Evolutionary conservation across 1,140 invertebrate species (phyloP).

Genomic region (Pachyrhynchus sulphureomaculatus): DNA sequence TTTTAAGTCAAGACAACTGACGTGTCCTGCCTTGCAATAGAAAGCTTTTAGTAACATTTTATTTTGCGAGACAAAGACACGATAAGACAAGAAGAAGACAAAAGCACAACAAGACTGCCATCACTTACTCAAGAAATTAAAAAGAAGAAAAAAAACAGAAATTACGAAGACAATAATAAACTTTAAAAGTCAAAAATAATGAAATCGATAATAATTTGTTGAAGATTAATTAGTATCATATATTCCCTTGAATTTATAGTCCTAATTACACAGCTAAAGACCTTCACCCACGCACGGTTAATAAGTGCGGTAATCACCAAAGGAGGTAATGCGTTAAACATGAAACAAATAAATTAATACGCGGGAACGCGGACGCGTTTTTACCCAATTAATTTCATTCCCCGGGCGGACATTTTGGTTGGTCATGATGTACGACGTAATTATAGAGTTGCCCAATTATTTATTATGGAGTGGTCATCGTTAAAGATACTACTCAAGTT

Average conservation of each 20-base stretch:
- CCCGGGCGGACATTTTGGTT: slow-evolving; percentile 23
- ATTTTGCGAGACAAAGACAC: no score
- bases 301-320: slow-evolving; percentile 24
- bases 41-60: no score
- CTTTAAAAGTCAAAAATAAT: no score
- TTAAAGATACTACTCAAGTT: no score
- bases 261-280: slow-evolving; percentile 23
- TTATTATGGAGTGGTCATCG: slow-evolving; percentile 22
- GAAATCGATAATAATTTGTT: no score
- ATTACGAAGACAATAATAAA: no score
- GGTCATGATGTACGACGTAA: slow-evolving; percentile 30
- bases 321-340: slow-evolving; percentile 25
- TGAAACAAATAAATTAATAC: slow-evolving; percentile 30
- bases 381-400: slow-evolving; percentile 30
- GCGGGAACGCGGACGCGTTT: slow-evolving; percentile 26
- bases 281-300: slow-evolving; percentile 22
- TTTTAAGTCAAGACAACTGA: no score
- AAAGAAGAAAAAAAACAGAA: no score
- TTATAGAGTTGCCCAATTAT: slow-evolving; percentile 16
- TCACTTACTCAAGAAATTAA: no score
- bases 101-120: no score
- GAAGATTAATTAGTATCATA: slow-evolving; percentile 22
- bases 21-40: no score
- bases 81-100: no score
- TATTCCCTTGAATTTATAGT: slow-evolving; percentile 22